Base-by-base conservation (phyloP, 2,888 invertebrate genomes). In the Conchocele bisecta region DNA sequence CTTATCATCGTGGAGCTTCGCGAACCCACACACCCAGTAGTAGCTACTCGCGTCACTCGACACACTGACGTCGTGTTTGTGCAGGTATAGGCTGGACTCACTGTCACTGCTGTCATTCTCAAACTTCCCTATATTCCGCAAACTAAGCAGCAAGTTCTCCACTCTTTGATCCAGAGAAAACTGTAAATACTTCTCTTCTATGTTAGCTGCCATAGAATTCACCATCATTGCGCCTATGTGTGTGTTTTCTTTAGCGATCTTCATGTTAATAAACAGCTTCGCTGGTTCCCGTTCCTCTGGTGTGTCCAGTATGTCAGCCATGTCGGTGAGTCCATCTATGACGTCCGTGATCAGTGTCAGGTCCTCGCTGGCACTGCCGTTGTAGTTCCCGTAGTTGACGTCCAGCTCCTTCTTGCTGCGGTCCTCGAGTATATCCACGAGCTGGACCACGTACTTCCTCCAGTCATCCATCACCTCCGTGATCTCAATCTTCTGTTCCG, bases 401-500 rank as follows among this genome's bases (percentile, higher is more conserved):
- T 76, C 61, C 26, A 76, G 59, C 9, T 76, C 69, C 15, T 51
- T 57, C 35, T 61, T 64, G 3, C 72, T 66, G 15, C 39, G 48
- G 3, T 60, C 51, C 50, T 76, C 76, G n/a, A 76, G 53, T 3
- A 50, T 69, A 26, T 76, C 76, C 0, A 76, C 54, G n/a, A 69
- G 60, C n/a, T 76, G 66, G 1, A 69, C 63, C 13, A 76, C 37
- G 24, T 72, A 61, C 20, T 69, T 69, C 46, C 76, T 57, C 46
- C 72, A 50, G 54, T 76, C 76, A 42, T 72, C 20, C 39, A 76
- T 69, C 26, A 58, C 48, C 50, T 61, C 69, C n/a, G 72, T 66
- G 41, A 76, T 72, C 28, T 76, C 76, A 33, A 72, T 72, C 35
- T 72, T 76, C 29, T 76, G 72, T 37, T 76, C 61, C 20, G 72